Conservation (phyloP, 2,113 vertebrate genomes). For the Ranitomeya variabilis region DNA sequence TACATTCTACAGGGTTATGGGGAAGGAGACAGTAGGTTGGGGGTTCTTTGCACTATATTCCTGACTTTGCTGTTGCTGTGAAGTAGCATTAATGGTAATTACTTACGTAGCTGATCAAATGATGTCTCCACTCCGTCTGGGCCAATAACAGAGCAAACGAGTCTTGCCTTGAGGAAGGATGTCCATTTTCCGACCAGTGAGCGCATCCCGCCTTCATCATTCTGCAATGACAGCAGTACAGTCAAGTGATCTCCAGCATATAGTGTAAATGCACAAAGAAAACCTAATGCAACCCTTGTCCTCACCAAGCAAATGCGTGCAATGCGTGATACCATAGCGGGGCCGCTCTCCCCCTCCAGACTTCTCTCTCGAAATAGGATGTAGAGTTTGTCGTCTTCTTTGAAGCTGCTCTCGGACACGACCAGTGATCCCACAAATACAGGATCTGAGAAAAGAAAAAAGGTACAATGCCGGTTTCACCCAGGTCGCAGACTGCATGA, state of each 20-base stretch:
- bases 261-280: background rate
- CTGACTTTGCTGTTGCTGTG: too few species aligned
- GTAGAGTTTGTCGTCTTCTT: conserved; percentile 84
- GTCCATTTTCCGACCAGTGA: conserved; percentile 86
- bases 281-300: background rate
- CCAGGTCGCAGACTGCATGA: too few species aligned
- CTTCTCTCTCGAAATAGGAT: conserved; percentile 85
- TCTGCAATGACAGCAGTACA: conserved; percentile 64
- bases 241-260: background rate
- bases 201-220: conserved; percentile 83
- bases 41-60: too few species aligned
- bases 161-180: conserved; percentile 82
- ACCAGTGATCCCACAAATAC: conserved; percentile 81
- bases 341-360: conserved; percentile 76
- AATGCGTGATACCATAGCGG: conserved; percentile 76
- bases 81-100: background rate
- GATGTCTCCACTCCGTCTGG: conserved; percentile 81
- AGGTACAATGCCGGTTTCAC: background rate
- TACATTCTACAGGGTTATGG: too few species aligned
- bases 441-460: conserved; percentile 68
- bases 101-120: conserved; percentile 84
- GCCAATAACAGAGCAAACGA: conserved; percentile 82
- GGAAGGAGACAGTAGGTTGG: too few species aligned
- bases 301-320: conserved; percentile 84
- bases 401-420: conserved; percentile 81